Percentiles rank a stretch among this genome's conserved stretches.
Evolutionary conservation across 1,140 invertebrate genomes (phyloP).

Genomic region (Aphelenchoides avenae): DNA sequence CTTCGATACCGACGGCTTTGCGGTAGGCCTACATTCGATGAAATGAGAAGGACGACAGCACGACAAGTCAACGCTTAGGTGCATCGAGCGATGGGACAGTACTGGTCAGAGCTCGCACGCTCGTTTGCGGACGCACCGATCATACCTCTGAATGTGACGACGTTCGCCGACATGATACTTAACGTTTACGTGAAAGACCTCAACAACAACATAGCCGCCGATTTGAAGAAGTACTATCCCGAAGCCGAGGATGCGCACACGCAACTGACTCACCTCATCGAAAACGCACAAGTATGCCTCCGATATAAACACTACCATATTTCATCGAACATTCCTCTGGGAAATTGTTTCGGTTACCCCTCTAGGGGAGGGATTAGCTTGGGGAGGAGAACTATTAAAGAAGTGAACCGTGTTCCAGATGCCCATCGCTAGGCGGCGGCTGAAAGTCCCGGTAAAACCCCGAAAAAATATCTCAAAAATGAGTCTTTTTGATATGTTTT

Average conservation of each 20-base stretch:
- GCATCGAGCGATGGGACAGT: slow-evolving; percentile 58
- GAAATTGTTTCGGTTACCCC: too few relatives aligned
- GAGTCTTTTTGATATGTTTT: too few relatives aligned
- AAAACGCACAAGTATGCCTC: slow-evolving; percentile 28
- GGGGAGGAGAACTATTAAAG: too few relatives aligned
- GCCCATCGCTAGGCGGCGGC: too few relatives aligned
- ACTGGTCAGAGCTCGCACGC: slow-evolving; percentile 58
- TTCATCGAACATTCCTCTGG: slow-evolving; percentile 9
- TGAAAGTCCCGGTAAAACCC: too few relatives aligned
- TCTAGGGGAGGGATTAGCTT: too few relatives aligned
- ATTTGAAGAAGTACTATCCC: slow-evolving; percentile 1
- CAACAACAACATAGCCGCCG: slow-evolving; percentile 20
- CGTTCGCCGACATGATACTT: slow-evolving; percentile 31
- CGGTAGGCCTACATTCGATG: slow-evolving; percentile 20
- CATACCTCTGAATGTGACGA: slow-evolving; percentile 58
- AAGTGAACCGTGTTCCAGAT: too few relatives aligned
- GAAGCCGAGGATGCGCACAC: slow-evolving; percentile 6
- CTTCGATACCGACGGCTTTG: slow-evolving; percentile 54
- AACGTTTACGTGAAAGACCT: slow-evolving; percentile 36
- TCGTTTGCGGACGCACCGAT: slow-evolving; percentile 60
- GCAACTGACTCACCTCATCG: slow-evolving; percentile 24
- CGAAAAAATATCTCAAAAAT: too few relatives aligned
- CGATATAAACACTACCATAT: slow-evolving; percentile 1
- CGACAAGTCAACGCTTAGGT: slow-evolving; percentile 20
- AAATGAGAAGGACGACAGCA: neutral